Evolutionary conservation across 2,888 invertebrate genomes (phyloP).

Genomic region (Oscheius sp.): DNA sequence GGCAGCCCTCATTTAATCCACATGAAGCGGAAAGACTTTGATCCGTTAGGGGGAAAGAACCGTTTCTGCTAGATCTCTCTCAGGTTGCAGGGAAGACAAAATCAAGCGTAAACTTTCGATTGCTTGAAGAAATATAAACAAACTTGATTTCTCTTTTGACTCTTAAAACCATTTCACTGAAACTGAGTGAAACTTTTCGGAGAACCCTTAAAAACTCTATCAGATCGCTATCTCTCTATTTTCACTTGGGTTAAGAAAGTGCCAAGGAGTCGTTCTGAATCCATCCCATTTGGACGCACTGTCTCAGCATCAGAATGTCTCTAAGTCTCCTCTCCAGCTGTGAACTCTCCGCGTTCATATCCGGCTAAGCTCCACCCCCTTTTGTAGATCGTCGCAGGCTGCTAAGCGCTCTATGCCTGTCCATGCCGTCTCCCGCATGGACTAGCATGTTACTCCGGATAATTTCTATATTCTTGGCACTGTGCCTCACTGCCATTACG

Average conservation of each 20-base stretch:
- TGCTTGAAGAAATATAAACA: too few relatives aligned
- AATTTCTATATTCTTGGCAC: slow-evolving; percentile 22
- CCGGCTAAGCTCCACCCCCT: slow-evolving; percentile 29
- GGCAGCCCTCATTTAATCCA: slow-evolving; percentile 16
- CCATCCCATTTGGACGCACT: background rate
- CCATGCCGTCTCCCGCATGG: slow-evolving; percentile 30
- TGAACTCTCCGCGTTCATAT: slow-evolving; percentile 19
- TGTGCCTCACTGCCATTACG: background rate
- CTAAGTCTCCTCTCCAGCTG: slow-evolving; percentile 7
- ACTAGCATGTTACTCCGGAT: slow-evolving; percentile 26
- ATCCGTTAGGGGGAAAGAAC: background rate
- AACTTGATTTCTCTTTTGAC: too few relatives aligned
- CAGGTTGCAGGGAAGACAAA: too few relatives aligned
- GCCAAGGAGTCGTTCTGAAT: background rate
- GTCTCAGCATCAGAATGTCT: slow-evolving; percentile 17
- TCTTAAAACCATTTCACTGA: background rate
- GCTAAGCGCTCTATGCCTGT: slow-evolving; percentile 31
- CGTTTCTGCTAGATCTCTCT: background rate
- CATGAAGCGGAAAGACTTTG: background rate
- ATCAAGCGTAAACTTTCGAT: too few relatives aligned
- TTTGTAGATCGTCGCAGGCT: slow-evolving; percentile 28
- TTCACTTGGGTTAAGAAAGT: background rate
- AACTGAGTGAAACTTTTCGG: background rate
- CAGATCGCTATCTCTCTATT: background rate
- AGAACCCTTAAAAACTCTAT: background rate